These are phyloP conservation scores for Galleria mellonella DNA, from an alignment of 1,140 invertebrate species.

Conservation along the genomic window DNA sequence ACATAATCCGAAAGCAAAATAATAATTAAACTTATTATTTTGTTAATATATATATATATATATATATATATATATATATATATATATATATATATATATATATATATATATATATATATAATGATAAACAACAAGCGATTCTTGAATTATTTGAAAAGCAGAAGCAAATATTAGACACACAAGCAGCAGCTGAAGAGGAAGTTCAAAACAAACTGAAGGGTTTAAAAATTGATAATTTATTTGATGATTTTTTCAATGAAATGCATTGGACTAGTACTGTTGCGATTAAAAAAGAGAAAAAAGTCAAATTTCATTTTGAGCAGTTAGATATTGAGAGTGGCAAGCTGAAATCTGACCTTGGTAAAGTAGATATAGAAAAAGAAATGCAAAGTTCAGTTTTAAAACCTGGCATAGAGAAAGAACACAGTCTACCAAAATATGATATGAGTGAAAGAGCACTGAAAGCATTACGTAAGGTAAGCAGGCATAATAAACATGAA, in stretches of 20 bases:
- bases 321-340: conserved; percentile 67
- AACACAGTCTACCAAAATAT: conserved; percentile 77
- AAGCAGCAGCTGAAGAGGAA: conserved; percentile 32
- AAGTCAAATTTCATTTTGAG: conserved; percentile 43
- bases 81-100: no score
- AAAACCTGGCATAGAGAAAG: conserved; percentile 79
- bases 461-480: conserved; percentile 77
- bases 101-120: no score
- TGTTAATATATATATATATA: conserved; percentile 24
- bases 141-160: conserved; percentile 48
- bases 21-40: neutral
- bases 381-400: conserved; percentile 79
- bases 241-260: conserved; percentile 54
- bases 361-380: conserved; percentile 72
- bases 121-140: conserved; percentile 35
- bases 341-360: conserved; percentile 59
- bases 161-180: conserved; percentile 46
- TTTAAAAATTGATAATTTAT: conserved; percentile 44
- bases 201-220: conserved; percentile 44
- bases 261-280: conserved; percentile 45
- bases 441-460: conserved; percentile 76
- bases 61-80: no score
- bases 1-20: no score
- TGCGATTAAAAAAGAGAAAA: conserved; percentile 27
- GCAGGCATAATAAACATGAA: neutral